Percentiles rank a stretch among this genome's conserved stretches.
Evolutionary conservation across 2,113 vertebrate species (phyloP).

Genomic region (Alethe castanea): DNA sequence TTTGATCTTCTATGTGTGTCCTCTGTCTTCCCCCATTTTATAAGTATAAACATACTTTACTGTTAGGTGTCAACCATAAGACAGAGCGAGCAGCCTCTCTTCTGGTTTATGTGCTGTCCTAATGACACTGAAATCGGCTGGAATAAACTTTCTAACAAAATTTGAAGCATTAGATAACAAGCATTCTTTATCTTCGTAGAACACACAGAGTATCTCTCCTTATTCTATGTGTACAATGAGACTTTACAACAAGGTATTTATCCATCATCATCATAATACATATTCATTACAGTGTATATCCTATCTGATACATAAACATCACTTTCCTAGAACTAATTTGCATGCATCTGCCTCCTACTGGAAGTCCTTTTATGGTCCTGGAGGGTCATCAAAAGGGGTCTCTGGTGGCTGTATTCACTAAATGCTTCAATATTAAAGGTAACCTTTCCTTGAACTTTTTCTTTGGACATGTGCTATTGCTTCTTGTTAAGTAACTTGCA

Average conservation of each 20-base stretch:
- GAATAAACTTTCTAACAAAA: not conserved
- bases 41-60: not conserved
- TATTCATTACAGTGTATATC: not conserved
- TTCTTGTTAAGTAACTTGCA: not conserved
- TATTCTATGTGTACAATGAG: not conserved
- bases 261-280: not conserved
- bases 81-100: not conserved
- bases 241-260: not conserved
- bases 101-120: not conserved
- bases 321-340: not conserved
- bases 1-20: not conserved
- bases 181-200: not conserved
- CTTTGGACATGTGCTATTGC: not conserved
- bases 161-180: not conserved
- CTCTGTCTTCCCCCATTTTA: not conserved
- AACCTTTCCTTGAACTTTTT: not conserved
- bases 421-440: not conserved
- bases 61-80: not conserved
- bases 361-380: not conserved
- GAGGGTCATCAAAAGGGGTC: not conserved
- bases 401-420: not conserved
- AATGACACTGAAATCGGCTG: not conserved
- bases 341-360: not conserved
- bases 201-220: not conserved
- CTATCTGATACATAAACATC: not conserved